These are phyloP conservation scores for Muscina levida DNA, from an alignment of 2,888 invertebrate species.

Conservation along the genomic window DNA sequence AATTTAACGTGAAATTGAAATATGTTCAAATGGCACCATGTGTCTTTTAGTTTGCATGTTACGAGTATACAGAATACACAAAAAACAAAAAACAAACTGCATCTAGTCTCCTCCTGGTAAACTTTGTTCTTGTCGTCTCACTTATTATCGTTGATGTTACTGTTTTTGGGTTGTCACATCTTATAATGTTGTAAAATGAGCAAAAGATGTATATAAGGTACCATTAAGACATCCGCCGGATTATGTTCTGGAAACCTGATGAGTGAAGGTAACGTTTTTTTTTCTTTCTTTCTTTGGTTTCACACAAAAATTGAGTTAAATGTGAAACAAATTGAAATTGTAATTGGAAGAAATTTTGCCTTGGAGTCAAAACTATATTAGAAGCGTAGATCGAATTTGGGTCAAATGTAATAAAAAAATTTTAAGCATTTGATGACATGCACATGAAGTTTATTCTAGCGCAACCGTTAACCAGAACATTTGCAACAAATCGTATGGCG, in stretches of 20 bases:
- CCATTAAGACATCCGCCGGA: no score
- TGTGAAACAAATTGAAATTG: slow-evolving; percentile 31
- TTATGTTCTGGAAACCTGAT: not conserved
- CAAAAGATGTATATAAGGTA: slow-evolving; percentile 34
- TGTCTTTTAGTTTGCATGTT: slow-evolving; percentile 38
- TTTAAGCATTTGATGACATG: no score
- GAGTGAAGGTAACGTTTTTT: not conserved
- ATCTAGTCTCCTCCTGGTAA: not conserved
- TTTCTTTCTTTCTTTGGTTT: not conserved
- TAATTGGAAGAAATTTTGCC: slow-evolving; percentile 15
- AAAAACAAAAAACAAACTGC: no score
- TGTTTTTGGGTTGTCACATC: slow-evolving; percentile 18
- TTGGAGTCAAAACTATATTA: no score
- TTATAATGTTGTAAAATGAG: slow-evolving; percentile 46
- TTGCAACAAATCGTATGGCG: no score
- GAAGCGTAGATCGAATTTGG: no score
- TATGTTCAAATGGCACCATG: slow-evolving; percentile 49
- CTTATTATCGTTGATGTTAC: slow-evolving; percentile 9
- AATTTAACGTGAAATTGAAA: slow-evolving; percentile 61
- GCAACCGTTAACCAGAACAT: no score
- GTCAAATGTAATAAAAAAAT: no score
- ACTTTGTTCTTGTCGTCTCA: not conserved
- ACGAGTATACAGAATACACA: no score
- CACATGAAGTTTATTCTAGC: no score
- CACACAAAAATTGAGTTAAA: not conserved